phyloP scores from a whole-genome alignment of 2,888 invertebrate genomes.

The Acleris literana region DNA sequence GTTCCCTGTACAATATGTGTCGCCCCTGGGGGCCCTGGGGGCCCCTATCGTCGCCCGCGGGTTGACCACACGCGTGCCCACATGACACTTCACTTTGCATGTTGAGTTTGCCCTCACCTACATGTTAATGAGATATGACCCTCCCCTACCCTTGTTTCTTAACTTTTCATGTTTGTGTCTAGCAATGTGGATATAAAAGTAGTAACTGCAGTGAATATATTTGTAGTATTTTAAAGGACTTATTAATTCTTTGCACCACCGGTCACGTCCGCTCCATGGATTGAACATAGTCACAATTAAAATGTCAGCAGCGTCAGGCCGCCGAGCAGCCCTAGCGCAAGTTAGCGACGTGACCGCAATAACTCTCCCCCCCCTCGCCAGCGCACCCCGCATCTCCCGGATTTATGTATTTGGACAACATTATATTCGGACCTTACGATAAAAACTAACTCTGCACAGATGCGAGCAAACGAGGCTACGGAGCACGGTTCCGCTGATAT shows the following conservation, averaged over 20 bases:
- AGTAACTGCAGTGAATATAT: no score
- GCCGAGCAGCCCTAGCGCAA: slow-evolving; percentile 19
- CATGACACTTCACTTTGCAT: no score
- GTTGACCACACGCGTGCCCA: no score
- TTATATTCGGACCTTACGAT: slow-evolving; percentile 17
- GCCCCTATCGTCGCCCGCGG: no score
- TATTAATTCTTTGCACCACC: background rate
- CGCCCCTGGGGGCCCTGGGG: no score
- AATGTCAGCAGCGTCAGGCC: slow-evolving; percentile 2
- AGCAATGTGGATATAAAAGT: no score
- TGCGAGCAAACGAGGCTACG: background rate
- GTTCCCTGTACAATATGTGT: no score
- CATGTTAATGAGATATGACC: no score
- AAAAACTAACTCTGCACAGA: slow-evolving; percentile 13
- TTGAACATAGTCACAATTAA: slow-evolving; percentile 15
- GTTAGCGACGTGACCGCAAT: slow-evolving; percentile 33
- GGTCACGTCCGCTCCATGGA: background rate
- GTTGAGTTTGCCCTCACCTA: background rate
- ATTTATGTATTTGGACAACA: slow-evolving; percentile 18
- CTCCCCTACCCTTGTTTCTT: no score
- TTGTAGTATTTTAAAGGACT: no score
- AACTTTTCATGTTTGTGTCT: no score
- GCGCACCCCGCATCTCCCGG: slow-evolving; percentile 5
- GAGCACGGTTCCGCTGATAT: background rate
- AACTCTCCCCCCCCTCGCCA: background rate